Evolutionary conservation across 2,888 invertebrate genomes (phyloP).

Genomic region (Plebejus melissa): DNA sequence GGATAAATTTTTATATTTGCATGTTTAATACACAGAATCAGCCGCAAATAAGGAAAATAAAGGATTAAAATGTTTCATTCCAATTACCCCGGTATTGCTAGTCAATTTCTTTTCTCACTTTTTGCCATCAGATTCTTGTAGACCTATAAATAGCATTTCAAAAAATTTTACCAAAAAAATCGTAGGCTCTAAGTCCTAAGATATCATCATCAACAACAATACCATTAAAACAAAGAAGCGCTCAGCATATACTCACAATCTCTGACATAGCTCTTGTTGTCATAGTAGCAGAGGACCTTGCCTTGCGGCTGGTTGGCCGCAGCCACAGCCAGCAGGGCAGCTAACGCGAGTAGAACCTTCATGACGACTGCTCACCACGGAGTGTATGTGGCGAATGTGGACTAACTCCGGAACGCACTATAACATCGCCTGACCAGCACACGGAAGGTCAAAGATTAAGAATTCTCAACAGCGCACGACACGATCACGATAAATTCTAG

Average conservation of each 20-base stretch:
- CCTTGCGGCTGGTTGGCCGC: conserved; percentile 63
- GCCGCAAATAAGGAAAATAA: no score
- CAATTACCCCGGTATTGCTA: no score
- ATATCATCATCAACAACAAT: not conserved
- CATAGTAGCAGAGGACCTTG: conserved; percentile 86
- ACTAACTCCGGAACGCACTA: conserved; percentile 32
- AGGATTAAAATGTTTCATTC: no score
- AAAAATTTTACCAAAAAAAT: no score
- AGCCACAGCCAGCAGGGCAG: conserved; percentile 51
- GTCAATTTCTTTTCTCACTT: no score
- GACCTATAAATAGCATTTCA: no score
- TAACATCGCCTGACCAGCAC: conserved; percentile 36
- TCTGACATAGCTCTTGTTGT: conserved; percentile 83
- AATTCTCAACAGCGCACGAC: conserved; percentile 31
- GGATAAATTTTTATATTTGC: no score
- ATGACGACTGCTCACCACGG: conserved; percentile 60
- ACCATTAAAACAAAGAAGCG: conserved; percentile 23
- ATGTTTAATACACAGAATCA: no score
- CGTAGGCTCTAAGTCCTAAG: no score
- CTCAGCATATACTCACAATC: conserved; percentile 77
- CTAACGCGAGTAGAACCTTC: conserved; percentile 54
- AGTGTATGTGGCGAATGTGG: conserved; percentile 61
- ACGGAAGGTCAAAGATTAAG: conserved; percentile 44
- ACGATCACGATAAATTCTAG: conserved; percentile 7
- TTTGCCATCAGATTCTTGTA: no score